Evolutionary conservation across 2,797 vertebrate species (phyloP).

Genomic region (Lacerta bilineata): DNA sequence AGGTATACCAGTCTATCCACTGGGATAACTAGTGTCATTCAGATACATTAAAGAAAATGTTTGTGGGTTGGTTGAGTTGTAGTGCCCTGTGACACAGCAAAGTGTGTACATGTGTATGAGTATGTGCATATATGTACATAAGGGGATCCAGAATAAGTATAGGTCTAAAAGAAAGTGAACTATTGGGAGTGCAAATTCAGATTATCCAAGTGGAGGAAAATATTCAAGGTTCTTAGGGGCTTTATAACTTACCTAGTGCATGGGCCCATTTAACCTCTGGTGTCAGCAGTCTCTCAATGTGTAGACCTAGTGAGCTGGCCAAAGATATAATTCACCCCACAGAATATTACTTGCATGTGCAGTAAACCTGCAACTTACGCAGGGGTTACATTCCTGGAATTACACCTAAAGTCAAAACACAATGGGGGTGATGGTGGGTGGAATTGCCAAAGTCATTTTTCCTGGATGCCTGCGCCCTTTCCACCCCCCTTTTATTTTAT

Average conservation of each 20-base stretch:
- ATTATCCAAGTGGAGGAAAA: neutral
- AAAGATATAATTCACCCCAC: neutral
- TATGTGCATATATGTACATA: neutral
- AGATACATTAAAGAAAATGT: slow-evolving; percentile 15
- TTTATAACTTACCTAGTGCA: neutral
- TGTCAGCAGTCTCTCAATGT: neutral
- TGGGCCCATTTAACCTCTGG: neutral
- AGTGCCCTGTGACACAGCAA: neutral
- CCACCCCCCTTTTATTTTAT: no score
- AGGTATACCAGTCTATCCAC: neutral
- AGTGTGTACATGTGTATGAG: neutral
- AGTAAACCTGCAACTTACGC: no score
- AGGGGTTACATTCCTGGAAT: no score
- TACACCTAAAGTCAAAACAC: no score
- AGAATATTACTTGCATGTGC: neutral
- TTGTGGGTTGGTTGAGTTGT: slow-evolving; percentile 8
- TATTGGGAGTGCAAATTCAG: neutral
- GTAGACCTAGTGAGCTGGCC: neutral
- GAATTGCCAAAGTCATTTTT: no score
- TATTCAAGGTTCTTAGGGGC: neutral
- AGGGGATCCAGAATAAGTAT: neutral
- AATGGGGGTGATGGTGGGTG: no score
- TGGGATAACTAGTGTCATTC: neutral
- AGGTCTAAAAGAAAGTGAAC: neutral
- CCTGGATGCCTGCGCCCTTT: no score